Conservation (phyloP, 1,140 invertebrate genomes). For the Drosophila bifasciata region DNA sequence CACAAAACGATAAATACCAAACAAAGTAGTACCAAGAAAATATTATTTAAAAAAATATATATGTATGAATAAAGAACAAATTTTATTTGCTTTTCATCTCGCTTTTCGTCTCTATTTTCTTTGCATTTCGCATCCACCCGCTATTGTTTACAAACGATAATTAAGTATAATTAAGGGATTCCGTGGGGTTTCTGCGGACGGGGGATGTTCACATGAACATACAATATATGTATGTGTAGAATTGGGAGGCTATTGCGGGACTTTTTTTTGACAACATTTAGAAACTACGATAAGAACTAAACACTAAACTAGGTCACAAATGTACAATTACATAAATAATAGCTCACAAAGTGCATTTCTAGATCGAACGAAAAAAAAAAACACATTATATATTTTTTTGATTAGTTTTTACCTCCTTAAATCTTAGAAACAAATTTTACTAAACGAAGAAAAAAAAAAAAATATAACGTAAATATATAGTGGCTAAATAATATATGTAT, state of each 20-base stretch:
- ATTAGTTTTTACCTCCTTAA: constrained; percentile 64
- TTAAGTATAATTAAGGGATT: constrained; percentile 58
- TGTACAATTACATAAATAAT: constrained; percentile 66
- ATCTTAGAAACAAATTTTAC: constrained; percentile 65
- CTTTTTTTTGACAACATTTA: constrained; percentile 66
- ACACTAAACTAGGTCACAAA: constrained; percentile 69
- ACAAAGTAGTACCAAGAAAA: constrained; percentile 28
- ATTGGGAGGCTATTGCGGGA: constrained; percentile 36
- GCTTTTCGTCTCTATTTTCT: constrained; percentile 25
- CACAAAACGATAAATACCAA: constrained; percentile 11
- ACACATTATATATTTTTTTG: constrained; percentile 38
- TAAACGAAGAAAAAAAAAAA: constrained; percentile 51
- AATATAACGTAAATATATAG: constrained; percentile 44
- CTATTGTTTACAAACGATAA: constrained; percentile 43
- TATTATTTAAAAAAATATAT: constrained; percentile 22
- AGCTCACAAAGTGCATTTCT: constrained; percentile 58
- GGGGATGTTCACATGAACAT: background rate
- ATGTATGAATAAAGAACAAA: constrained; percentile 59
- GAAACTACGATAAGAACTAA: constrained; percentile 77
- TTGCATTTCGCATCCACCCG: constrained; percentile 1
- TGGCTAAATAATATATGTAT: constrained; percentile 49
- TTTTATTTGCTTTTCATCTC: constrained; percentile 65
- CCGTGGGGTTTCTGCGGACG: constrained; percentile 21
- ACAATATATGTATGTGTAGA: background rate
- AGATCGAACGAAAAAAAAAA: constrained; percentile 56